Evolutionary conservation across 2,797 vertebrate genomes (phyloP), one percentile per base, ranked within the genome.

Genomic region (Coregonus sp.): DNA sequence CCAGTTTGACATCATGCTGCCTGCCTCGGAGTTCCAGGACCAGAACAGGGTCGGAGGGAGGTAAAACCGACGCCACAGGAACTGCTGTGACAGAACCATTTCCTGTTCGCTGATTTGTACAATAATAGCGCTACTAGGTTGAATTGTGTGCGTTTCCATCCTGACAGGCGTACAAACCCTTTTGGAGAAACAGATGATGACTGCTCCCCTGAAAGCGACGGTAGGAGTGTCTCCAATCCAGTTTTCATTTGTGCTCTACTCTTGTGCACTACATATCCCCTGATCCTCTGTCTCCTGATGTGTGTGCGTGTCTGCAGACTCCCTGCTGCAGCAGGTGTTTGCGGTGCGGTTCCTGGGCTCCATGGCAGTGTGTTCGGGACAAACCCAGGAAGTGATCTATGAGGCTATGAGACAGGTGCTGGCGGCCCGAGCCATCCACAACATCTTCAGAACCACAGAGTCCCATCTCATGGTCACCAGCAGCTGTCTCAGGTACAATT

Each of bases 341-440:
- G 88, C 94, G 0, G 98, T 99, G 75, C 96, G 97, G 2, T 99
- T 99, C 90, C 87, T 98, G 74, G 98, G 98, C 25, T 99, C 97
- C 0, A 99, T 99, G 97, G 98, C 96, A 0, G 97, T 99, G 33
- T 95, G 93, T 69, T 95, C 96, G 0, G 97, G 97, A 25, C 80
- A 81, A 83, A 96, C 94, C 0, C 89, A 92, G 0, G 96, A 98
- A 72, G 97, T 99, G 77, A 99, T 99, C 73, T 99, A 97, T 0
- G 98, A 99, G 90, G 97, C 97, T 0, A 99, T 98, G 97, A 95
- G 98, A 82, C 98, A 99, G 91, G 98, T 99, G 6, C 77, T 99
- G 77, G 98, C 98, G 0, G 97, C 98, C 5, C 94, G 98, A 2
- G 98, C 98, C 54, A 98, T 99, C 72, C 98, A 99, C 88, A 99